Conservation (phyloP, 2,888 invertebrate species). For the Morpho achilles region DNA sequence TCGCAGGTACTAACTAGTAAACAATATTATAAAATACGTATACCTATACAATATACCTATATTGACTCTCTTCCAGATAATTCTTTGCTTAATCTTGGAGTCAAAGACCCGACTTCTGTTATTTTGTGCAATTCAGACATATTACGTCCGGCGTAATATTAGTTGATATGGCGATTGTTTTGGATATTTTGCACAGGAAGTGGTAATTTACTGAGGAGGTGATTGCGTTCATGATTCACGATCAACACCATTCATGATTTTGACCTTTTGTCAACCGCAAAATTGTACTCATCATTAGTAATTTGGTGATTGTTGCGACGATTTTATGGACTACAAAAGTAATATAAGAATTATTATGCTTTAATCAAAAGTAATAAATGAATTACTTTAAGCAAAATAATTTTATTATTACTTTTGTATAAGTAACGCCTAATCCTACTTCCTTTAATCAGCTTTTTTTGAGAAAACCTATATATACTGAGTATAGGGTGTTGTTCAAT, state of each 20-base stretch:
- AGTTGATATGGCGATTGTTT: slow-evolving; percentile 17
- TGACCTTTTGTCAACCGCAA: slow-evolving; percentile 4
- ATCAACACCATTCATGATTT: slow-evolving; percentile 9
- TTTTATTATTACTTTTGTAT: no score
- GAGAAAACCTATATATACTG: no score
- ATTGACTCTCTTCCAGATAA: not conserved
- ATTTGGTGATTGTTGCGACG: not conserved
- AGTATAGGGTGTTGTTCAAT: no score
- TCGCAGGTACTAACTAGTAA: no score
- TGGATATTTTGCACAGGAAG: slow-evolving; percentile 17
- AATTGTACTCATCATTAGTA: not conserved
- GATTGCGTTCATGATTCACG: not conserved
- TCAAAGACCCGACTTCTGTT: slow-evolving; percentile 33
- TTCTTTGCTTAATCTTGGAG: slow-evolving; percentile 41
- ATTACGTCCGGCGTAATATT: slow-evolving; percentile 22
- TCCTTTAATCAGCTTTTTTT: no score
- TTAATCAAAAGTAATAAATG: no score
- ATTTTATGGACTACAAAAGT: no score
- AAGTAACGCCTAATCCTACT: no score
- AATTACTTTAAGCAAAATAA: no score
- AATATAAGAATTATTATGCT: no score
- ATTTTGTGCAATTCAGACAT: slow-evolving; percentile 44
- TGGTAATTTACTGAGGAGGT: slow-evolving; percentile 6
- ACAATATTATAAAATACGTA: no score
- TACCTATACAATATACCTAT: not conserved